Percentiles rank a stretch among this genome's conserved stretches.
These are phyloP conservation scores for Oppia nitens DNA, from an alignment of 1,140 invertebrate genomes.

Conservation along the genomic window DNA sequence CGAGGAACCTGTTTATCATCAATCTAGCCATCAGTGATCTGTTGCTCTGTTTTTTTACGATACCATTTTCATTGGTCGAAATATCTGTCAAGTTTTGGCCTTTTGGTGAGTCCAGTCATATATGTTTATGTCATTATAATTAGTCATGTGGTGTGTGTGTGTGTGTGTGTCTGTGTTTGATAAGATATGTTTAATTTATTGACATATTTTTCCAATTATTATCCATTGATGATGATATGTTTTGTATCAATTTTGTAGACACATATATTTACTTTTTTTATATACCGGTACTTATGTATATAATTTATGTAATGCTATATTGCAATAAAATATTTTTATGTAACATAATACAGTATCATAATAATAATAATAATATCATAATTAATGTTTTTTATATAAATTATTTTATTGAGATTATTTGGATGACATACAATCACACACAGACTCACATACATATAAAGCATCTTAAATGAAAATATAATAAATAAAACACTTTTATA, in stretches of 20 bases:
- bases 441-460: too few species aligned
- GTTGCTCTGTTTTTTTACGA: conserved; percentile 61
- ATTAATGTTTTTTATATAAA: too few species aligned
- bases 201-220: not conserved
- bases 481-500: too few species aligned
- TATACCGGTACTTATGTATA: too few species aligned
- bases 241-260: not conserved
- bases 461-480: too few species aligned
- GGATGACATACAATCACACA: too few species aligned
- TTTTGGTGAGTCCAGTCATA: conserved; percentile 19
- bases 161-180: conserved; percentile 9
- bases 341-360: too few species aligned
- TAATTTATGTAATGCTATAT: too few species aligned
- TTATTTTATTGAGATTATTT: too few species aligned
- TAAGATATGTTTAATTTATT: not conserved
- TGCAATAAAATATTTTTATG: too few species aligned
- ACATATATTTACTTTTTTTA: too few species aligned
- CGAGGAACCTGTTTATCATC: conserved; percentile 73
- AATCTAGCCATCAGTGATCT: conserved; percentile 71
- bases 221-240: not conserved
- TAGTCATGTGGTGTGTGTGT: conserved; percentile 16
- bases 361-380: too few species aligned
- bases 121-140: conserved; percentile 6
- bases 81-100: conserved; percentile 44
- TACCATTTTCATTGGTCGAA: conserved; percentile 65